phyloP scores from a whole-genome alignment of 2,797 vertebrate genomes.

The Enteromius radiatus region DNA sequence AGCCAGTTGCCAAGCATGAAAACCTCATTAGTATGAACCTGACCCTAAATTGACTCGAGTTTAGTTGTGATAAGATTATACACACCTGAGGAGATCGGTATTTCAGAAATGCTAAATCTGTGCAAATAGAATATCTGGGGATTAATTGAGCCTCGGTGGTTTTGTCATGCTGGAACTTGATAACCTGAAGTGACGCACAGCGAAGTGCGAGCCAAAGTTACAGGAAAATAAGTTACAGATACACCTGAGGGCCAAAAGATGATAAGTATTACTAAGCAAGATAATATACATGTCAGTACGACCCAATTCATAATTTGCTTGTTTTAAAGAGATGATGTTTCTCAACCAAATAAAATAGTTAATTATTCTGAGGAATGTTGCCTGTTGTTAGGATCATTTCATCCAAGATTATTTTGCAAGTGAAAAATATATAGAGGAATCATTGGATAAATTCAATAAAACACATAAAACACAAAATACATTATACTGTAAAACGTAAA shows the following conservation, averaged over 20 bases:
- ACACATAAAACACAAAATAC: slow-evolving; percentile 43
- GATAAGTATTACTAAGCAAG: slow-evolving; percentile 15
- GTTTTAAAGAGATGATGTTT: slow-evolving; percentile 19
- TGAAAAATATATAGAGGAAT: background rate
- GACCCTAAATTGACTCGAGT: background rate
- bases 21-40: background rate
- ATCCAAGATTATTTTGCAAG: background rate
- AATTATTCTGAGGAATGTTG: slow-evolving; percentile 12
- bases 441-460: background rate
- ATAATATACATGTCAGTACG: slow-evolving; percentile 18
- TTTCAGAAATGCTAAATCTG: slow-evolving; percentile 24
- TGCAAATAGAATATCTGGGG: slow-evolving; percentile 1
- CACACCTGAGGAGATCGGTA: slow-evolving; percentile 8
- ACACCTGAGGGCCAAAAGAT: slow-evolving; percentile 23
- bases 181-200: slow-evolving; percentile 1
- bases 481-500: slow-evolving; percentile 40
- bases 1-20: background rate
- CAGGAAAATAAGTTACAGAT: background rate
- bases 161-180: slow-evolving; percentile 25
- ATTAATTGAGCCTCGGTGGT: slow-evolving; percentile 1
- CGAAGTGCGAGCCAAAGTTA: background rate
- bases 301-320: background rate
- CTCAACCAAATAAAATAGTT: background rate
- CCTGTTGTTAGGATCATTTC: background rate
- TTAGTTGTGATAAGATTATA: slow-evolving; percentile 19